These are phyloP conservation scores for Catocala sponsa DNA, from an alignment of 2,888 invertebrate genomes.

Conservation along the genomic window DNA sequence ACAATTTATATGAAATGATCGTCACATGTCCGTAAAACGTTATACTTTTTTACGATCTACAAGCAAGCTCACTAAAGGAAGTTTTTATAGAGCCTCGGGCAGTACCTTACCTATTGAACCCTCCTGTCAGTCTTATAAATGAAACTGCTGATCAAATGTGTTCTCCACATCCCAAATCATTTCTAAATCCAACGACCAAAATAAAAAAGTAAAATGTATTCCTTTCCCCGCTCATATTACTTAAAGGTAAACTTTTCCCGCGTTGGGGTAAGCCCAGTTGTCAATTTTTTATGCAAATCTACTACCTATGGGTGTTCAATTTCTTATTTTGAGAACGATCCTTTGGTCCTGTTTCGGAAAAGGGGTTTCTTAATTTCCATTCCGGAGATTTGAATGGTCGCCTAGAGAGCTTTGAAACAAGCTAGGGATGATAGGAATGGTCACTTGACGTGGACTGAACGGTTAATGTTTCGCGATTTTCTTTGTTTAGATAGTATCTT, in stretches of 20 bases:
- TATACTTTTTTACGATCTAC: no score
- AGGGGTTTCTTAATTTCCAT: conserved; percentile 71
- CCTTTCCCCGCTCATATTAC: conserved; percentile 41
- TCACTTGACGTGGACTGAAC: conserved; percentile 24
- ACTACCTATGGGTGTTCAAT: conserved; percentile 66
- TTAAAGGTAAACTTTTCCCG: conserved; percentile 44
- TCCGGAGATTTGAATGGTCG: conserved; percentile 54
- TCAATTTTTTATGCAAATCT: conserved; percentile 75
- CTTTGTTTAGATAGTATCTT: no score
- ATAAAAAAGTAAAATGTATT: conserved; percentile 45
- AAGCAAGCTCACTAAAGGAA: no score
- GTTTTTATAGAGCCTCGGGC: conserved; percentile 2
- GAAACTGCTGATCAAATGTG: conserved; percentile 11
- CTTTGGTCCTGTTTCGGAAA: conserved; percentile 51
- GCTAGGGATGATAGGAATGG: conserved; percentile 29
- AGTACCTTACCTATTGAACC: conserved; percentile 2
- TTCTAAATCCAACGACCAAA: conserved; percentile 34
- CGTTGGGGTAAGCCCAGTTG: conserved; percentile 58
- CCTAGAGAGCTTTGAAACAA: conserved; percentile 44
- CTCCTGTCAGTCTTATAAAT: conserved; percentile 9
- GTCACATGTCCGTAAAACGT: no score
- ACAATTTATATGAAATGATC: no score
- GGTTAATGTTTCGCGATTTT: conserved; percentile 25
- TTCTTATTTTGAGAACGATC: conserved; percentile 62
- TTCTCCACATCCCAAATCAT: conserved; percentile 36